Conservation (phyloP, 2,888 invertebrate species). For the Zaprionus lineosus region DNA sequence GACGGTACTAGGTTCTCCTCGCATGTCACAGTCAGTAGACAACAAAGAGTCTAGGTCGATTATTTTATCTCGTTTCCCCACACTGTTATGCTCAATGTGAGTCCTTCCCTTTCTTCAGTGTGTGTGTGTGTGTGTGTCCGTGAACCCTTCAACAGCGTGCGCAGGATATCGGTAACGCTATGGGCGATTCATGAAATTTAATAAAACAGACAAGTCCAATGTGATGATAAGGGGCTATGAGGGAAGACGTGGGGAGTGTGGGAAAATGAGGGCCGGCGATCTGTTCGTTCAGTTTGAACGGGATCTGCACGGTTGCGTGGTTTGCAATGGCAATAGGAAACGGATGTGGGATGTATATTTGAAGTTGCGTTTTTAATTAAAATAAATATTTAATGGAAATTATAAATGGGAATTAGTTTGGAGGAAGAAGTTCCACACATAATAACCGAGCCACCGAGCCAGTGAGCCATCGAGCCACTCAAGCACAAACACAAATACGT, state of each 20-base stretch:
- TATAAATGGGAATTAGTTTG: slow-evolving; percentile 68
- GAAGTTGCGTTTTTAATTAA: slow-evolving; percentile 76
- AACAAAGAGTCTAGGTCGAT: slow-evolving; percentile 53
- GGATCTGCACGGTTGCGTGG: slow-evolving; percentile 37
- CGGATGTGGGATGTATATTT: slow-evolving; percentile 55
- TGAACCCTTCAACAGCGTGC: slow-evolving; percentile 71
- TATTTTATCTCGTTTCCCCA: neutral
- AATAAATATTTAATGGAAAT: slow-evolving; percentile 78
- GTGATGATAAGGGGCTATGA: slow-evolving; percentile 19
- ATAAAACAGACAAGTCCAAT: slow-evolving; percentile 65
- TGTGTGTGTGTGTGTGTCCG: slow-evolving; percentile 42
- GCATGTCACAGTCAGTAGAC: slow-evolving; percentile 47
- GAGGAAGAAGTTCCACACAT: slow-evolving; percentile 58
- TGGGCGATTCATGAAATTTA: slow-evolving; percentile 78
- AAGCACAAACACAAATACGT: neutral
- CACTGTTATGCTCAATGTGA: neutral
- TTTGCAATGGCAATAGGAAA: slow-evolving; percentile 32
- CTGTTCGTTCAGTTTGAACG: no score
- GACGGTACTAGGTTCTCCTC: slow-evolving; percentile 62
- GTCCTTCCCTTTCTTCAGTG: no score
- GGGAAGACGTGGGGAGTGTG: neutral
- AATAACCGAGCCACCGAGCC: slow-evolving; percentile 6
- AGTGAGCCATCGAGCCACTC: no score
- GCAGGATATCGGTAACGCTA: slow-evolving; percentile 66
- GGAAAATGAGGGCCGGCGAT: no score